Percentiles rank a stretch among this genome's conserved stretches.
phyloP scores from a whole-genome alignment of 2,113 vertebrate species.

The Corvus cornix region DNA sequence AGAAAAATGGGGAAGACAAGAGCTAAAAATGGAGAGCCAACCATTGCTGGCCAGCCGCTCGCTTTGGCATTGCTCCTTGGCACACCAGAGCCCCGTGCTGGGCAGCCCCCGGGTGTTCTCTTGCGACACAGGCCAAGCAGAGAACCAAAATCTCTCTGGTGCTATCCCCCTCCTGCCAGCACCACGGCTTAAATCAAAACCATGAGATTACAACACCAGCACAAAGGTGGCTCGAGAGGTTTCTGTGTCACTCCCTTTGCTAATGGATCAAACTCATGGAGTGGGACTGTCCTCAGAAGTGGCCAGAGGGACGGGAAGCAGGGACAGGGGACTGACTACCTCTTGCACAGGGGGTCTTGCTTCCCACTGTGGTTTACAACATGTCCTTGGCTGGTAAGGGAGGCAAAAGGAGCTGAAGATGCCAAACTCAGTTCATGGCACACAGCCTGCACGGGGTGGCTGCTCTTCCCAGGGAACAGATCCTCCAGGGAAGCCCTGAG shows the following conservation, averaged over 20 bases:
- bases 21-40: not conserved
- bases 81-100: not conserved
- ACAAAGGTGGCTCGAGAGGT: not conserved
- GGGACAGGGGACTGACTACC: not conserved
- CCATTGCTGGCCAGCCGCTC: fast-evolving
- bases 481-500: not conserved
- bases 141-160: not conserved
- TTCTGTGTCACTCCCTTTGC: not conserved
- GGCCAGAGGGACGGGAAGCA: fast-evolving
- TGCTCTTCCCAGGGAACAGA: not conserved
- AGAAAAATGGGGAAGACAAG: not conserved
- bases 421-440: not conserved
- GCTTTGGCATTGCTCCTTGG: not conserved
- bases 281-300: not conserved
- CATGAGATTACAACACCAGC: not conserved
- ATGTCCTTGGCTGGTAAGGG: not conserved
- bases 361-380: not conserved
- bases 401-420: not conserved
- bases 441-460: not conserved
- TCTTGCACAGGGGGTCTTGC: not conserved
- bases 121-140: not conserved
- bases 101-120: not conserved
- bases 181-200: not conserved
- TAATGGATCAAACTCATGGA: not conserved
- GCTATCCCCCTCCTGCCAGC: not conserved